Percentiles rank a stretch among this genome's conserved stretches.
phyloP scores from a whole-genome alignment of 2,797 vertebrate species.

The Gorsachius magnificus region DNA sequence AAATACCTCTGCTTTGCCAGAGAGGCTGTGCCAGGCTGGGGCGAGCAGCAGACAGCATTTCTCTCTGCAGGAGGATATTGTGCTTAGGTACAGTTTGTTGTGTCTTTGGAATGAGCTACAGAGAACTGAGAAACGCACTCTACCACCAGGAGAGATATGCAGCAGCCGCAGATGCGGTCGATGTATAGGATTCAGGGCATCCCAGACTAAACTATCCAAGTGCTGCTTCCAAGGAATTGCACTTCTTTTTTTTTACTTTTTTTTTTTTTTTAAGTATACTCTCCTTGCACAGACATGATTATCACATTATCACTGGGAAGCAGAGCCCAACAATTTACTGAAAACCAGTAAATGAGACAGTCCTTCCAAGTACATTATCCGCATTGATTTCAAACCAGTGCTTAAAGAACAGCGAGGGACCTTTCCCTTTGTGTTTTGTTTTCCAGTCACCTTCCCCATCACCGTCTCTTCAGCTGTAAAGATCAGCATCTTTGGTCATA shows the following conservation, averaged over 20 bases:
- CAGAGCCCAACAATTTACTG: neutral
- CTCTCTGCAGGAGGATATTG: neutral
- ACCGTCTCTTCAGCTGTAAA: neutral
- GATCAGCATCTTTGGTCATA: neutral
- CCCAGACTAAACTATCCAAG: neutral
- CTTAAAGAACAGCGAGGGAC: neutral
- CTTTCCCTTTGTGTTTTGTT: neutral
- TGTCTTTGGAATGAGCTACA: neutral
- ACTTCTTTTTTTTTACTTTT: neutral
- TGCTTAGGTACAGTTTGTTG: neutral
- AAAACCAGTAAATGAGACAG: neutral
- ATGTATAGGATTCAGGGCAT: neutral
- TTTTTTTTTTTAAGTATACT: neutral
- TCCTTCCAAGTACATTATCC: neutral
- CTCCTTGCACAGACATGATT: neutral
- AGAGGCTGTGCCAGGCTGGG: neutral
- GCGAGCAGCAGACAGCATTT: neutral
- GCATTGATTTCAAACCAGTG: neutral
- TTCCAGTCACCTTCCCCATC: neutral
- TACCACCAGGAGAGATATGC: neutral
- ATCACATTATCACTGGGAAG: neutral
- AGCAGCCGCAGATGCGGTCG: rapidly evolving
- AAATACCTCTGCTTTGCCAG: neutral
- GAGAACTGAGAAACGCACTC: neutral
- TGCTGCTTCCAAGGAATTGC: neutral